phyloP scores from a whole-genome alignment of 2,113 vertebrate species.

The Oryzias javanicus region DNA sequence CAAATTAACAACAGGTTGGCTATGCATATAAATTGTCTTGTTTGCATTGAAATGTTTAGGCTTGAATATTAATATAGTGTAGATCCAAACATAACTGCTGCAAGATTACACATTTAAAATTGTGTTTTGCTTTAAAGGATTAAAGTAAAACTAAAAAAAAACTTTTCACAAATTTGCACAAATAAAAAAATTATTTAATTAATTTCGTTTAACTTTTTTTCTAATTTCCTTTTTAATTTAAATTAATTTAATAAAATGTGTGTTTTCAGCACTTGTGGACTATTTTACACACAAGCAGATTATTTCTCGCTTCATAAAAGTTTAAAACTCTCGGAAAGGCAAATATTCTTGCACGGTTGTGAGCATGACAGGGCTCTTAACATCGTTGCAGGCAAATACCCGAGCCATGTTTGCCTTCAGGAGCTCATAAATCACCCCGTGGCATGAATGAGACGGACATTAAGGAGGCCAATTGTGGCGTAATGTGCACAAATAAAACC shows the following conservation, averaged over 20 bases:
- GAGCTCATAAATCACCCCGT: conserved; percentile 97
- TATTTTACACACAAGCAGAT: background rate
- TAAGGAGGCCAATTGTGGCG: conserved; percentile 94
- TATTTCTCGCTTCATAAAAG: conserved; percentile 27
- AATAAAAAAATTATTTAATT: background rate
- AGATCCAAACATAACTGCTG: conserved; percentile 1
- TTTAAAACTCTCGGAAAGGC: conserved; percentile 22
- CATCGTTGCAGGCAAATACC: conserved; percentile 64
- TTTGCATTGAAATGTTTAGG: conserved; percentile 6
- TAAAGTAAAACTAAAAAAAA: background rate
- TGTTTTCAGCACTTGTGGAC: background rate
- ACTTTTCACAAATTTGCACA: background rate
- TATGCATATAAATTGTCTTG: conserved; percentile 48
- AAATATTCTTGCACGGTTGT: conserved; percentile 28
- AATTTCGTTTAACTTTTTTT: background rate
- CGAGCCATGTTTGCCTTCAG: conserved; percentile 88
- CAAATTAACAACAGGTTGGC: conserved; percentile 70
- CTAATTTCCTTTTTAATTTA: background rate
- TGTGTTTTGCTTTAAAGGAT: no score
- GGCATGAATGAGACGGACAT: conserved; percentile 97
- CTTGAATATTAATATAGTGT: conserved; percentile 1
- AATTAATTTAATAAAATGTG: background rate
- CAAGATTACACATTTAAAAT: background rate
- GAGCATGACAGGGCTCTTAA: conserved; percentile 49
- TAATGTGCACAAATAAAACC: conserved; percentile 93